A percentile compares a stretch with the other conserved stretches of the same genome.
These are phyloP conservation scores for Sthenelais limicola DNA, from an alignment of 2,888 invertebrate species.

Conservation along the genomic window DNA sequence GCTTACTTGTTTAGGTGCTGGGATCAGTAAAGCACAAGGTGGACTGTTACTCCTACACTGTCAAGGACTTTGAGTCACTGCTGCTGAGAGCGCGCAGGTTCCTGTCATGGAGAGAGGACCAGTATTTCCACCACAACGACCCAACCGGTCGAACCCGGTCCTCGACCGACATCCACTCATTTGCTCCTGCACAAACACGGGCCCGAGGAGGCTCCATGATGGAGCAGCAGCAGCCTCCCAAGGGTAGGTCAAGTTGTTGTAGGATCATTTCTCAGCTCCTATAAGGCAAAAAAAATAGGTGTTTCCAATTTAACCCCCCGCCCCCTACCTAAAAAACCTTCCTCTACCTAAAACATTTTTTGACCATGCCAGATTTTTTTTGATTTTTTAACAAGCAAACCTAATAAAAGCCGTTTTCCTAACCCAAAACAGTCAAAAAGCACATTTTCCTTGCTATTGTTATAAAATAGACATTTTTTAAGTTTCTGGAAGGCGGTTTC, in stretches of 20 bases:
- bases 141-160: constrained; percentile 25
- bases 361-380: too few relatives aligned
- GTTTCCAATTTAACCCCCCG: too few relatives aligned
- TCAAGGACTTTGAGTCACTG: constrained; percentile 76
- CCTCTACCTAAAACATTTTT: too few relatives aligned
- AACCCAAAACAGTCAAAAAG: too few relatives aligned
- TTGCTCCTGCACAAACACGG: constrained; percentile 16
- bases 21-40: constrained; percentile 88
- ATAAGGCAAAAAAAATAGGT: too few relatives aligned
- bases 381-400: too few relatives aligned
- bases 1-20: constrained; percentile 77
- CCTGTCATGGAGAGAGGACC: constrained; percentile 73
- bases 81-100: constrained; percentile 86
- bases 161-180: constrained; percentile 33
- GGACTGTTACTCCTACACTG: constrained; percentile 78
- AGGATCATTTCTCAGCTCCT: too few relatives aligned
- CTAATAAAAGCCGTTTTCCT: too few relatives aligned
- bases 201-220: constrained; percentile 13
- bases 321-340: too few relatives aligned
- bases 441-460: too few relatives aligned
- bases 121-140: constrained; percentile 9
- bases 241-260: background rate
- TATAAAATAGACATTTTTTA: too few relatives aligned
- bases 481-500: too few relatives aligned
- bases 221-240: constrained; percentile 17